Base-by-base conservation (phyloP, 2,888 invertebrate species). In the Eupithecia dodoneata region DNA sequence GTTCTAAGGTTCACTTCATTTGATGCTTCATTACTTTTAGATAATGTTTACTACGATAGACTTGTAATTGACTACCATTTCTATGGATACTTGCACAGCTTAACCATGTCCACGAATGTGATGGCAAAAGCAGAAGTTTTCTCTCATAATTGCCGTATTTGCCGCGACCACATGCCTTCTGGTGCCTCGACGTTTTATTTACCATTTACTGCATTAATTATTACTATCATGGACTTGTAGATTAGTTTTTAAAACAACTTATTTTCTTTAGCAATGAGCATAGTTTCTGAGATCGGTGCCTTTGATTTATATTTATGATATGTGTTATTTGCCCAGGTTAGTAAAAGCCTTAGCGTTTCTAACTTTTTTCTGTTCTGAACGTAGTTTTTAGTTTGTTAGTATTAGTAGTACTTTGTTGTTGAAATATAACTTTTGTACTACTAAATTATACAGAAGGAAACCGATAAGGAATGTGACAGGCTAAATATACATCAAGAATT, bases 401-500 rank as follows among this genome's bases (percentile, higher is more conserved):
- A 30, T 30, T 30, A 30, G n/a, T n/a, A n/a, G 55, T 59, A 10
- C 18, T 59, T 59, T 63, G 9, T 30, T 30, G 18, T 59, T 10
- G 59, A 30, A 59, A 4, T 18, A 47, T 10, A 30, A 66, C 15
- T 66, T 42, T 42, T 42, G 7, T 66, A 65, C 65, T 42, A 10
- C 67, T n/a, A 44, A 44, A 69, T 44, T 69, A 18, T 69, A 69
- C 45, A 69, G 44, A 41, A 69, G 67, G 67, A 69, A 69, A 45
- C 45, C 42, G 15, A 69, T 69, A 69, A 45, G 44, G 44, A 10
- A 69, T 44, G 67, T 69, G 67, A n/a, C 45, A 18, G 67, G 66
- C 44, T 44, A 69, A 69, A 44, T 15, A n/a, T 66, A 66, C 13
- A 18, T 10, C 67, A 70, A 47, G 70, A 47, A 70, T 70, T 49